Evolutionary conservation across 1,140 invertebrate genomes (phyloP).

Genomic region (Gonatopus flavifemur): DNA sequence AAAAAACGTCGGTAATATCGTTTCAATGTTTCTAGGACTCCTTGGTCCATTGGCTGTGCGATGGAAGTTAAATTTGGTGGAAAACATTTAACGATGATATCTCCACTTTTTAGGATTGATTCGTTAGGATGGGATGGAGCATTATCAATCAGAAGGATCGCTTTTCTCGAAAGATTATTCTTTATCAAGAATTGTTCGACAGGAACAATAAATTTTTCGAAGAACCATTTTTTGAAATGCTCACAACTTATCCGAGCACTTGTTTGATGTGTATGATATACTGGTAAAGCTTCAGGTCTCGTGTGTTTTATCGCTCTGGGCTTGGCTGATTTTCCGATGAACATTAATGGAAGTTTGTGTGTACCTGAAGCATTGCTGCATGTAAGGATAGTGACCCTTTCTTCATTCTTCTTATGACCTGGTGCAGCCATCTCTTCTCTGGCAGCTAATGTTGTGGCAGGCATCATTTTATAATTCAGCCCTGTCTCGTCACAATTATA

Average conservation of each 20-base stretch:
- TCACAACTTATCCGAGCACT: constrained; percentile 45
- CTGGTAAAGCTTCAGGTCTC: constrained; percentile 34
- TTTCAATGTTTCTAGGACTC: constrained; percentile 45
- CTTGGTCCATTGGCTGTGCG: constrained; percentile 54
- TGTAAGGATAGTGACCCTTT: constrained; percentile 41
- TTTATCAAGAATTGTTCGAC: constrained; percentile 42
- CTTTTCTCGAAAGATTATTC: constrained; percentile 41
- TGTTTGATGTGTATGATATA: constrained; percentile 38
- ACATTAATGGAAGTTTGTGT: constrained; percentile 40
- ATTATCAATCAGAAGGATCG: constrained; percentile 48
- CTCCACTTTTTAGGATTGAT: constrained; percentile 25
- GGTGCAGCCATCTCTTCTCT: constrained; percentile 24
- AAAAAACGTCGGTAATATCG: constrained; percentile 35
- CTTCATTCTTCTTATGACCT: constrained; percentile 41
- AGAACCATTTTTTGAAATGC: constrained; percentile 37
- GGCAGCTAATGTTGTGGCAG: constrained; percentile 38
- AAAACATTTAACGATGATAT: constrained; percentile 45
- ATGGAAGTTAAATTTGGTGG: constrained; percentile 51
- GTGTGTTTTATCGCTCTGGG: constrained; percentile 42
- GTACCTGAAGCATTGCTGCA: constrained; percentile 37
- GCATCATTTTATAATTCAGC: constrained; percentile 35
- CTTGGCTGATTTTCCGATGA: constrained; percentile 48
- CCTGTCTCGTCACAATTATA: constrained; percentile 41
- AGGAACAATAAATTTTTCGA: constrained; percentile 33
- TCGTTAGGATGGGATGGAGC: constrained; percentile 36